Conservation (phyloP, 1,140 invertebrate genomes). For the Acromyrmex heyeri region DNA sequence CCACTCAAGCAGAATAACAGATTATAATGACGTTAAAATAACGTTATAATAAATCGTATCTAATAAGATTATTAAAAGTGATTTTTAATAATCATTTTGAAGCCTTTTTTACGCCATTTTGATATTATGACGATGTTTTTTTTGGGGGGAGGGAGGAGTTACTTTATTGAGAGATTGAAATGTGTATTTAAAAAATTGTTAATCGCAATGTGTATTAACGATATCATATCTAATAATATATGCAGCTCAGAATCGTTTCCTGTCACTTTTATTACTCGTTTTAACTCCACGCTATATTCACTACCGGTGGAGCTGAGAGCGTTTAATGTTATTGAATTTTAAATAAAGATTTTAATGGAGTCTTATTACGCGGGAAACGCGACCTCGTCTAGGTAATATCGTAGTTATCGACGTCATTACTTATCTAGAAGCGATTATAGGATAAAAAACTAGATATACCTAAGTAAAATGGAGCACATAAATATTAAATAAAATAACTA, state of each 20-base stretch:
- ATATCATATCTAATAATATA: conserved; percentile 16
- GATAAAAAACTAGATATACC: conserved; percentile 45
- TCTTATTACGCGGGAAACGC: conserved; percentile 72
- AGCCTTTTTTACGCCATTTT: too few species aligned
- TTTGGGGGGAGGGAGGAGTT: too few species aligned
- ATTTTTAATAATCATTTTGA: too few species aligned
- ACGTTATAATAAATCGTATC: too few species aligned
- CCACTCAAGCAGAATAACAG: too few species aligned
- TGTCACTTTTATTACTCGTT: conserved; percentile 54
- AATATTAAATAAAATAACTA: conserved; percentile 47
- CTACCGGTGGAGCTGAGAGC: conserved; percentile 27
- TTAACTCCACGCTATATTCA: conserved; percentile 23
- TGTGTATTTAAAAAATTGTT: neutral
- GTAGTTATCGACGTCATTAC: conserved; percentile 56
- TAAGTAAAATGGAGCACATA: conserved; percentile 34
- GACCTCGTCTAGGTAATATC: conserved; percentile 46
- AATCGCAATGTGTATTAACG: neutral
- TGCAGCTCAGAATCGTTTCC: conserved; percentile 33
- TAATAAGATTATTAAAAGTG: too few species aligned
- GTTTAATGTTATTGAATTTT: conserved; percentile 78
- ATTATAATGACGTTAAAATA: too few species aligned
- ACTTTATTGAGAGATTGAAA: neutral
- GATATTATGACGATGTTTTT: too few species aligned
- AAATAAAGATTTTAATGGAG: conserved; percentile 79
- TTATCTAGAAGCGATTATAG: conserved; percentile 55